These are phyloP conservation scores for Drosophila arizonae DNA, from an alignment of 1,140 invertebrate genomes.

Conservation along the genomic window DNA sequence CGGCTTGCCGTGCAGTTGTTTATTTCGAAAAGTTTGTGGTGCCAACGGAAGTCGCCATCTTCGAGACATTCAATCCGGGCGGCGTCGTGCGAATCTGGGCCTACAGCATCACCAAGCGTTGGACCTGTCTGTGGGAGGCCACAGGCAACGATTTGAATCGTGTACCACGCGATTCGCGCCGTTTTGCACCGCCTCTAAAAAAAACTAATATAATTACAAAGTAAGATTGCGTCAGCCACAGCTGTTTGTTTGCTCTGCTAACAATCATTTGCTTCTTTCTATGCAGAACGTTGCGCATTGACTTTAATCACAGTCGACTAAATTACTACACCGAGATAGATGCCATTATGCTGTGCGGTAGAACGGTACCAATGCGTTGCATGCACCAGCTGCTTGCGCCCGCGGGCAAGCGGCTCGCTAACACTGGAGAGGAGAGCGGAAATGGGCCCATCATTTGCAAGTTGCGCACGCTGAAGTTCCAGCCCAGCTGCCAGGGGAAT, in stretches of 20 bases:
- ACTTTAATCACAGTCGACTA: slow-evolving; percentile 91
- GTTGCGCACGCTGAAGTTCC: slow-evolving; percentile 72
- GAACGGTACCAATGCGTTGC: slow-evolving; percentile 52
- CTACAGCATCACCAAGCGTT: slow-evolving; percentile 84
- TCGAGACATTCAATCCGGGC: slow-evolving; percentile 95
- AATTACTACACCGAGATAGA: slow-evolving; percentile 96
- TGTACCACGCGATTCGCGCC: slow-evolving; percentile 85
- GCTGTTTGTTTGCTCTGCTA: background rate
- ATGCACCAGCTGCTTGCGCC: slow-evolving; percentile 44
- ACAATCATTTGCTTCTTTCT: background rate
- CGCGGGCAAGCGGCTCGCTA: background rate
- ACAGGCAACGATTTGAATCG: slow-evolving; percentile 73
- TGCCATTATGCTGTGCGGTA: slow-evolving; percentile 89
- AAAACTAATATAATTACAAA: slow-evolving; percentile 82
- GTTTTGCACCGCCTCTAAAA: slow-evolving; percentile 89
- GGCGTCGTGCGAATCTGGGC: slow-evolving; percentile 93
- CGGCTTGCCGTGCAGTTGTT: slow-evolving; percentile 84
- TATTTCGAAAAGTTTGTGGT: slow-evolving; percentile 90
- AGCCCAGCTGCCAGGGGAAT: slow-evolving; percentile 58
- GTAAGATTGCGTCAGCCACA: slow-evolving; percentile 19
- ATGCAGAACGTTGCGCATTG: slow-evolving; percentile 88
- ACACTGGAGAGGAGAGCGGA: background rate
- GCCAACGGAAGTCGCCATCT: slow-evolving; percentile 90
- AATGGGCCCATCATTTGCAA: slow-evolving; percentile 72
- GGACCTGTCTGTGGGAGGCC: slow-evolving; percentile 91